Conservation (phyloP, 1,140 invertebrate genomes). For the roundworm (Caenorhabditis elegans) region DNA sequence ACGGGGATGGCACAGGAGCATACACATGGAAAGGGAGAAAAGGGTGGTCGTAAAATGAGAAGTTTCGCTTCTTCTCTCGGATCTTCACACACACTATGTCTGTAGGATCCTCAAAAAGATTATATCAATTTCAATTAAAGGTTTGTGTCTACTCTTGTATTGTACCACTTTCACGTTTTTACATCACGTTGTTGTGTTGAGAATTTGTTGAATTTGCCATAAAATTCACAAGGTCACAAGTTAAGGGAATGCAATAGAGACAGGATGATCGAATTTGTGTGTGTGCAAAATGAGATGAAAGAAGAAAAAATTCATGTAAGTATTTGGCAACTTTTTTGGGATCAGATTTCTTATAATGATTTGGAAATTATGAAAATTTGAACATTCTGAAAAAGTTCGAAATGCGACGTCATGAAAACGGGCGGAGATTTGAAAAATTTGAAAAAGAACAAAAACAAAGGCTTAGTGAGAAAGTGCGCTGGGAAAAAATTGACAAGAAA, state of each 20-base stretch:
- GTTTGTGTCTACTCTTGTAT: background rate
- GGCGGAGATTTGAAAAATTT: too few relatives aligned
- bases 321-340: background rate
- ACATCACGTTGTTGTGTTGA: too few relatives aligned
- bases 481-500: too few relatives aligned
- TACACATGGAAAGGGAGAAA: background rate
- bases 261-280: conserved; percentile 10
- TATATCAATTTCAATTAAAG: conserved; percentile 21
- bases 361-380: background rate
- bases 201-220: background rate
- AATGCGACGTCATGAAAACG: too few relatives aligned
- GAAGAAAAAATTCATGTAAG: background rate
- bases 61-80: background rate
- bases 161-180: background rate
- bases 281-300: background rate
- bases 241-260: background rate
- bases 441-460: too few relatives aligned
- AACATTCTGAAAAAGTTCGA: background rate
- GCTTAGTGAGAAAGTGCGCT: too few relatives aligned
- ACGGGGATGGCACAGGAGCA: background rate
- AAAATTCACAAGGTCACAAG: background rate
- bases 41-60: conserved; percentile 29
- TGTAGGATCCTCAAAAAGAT: too few relatives aligned
- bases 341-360: background rate
- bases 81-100: background rate